phyloP scores from a whole-genome alignment of 2,113 vertebrate species.

The Mesoclemmys tuberculata region DNA sequence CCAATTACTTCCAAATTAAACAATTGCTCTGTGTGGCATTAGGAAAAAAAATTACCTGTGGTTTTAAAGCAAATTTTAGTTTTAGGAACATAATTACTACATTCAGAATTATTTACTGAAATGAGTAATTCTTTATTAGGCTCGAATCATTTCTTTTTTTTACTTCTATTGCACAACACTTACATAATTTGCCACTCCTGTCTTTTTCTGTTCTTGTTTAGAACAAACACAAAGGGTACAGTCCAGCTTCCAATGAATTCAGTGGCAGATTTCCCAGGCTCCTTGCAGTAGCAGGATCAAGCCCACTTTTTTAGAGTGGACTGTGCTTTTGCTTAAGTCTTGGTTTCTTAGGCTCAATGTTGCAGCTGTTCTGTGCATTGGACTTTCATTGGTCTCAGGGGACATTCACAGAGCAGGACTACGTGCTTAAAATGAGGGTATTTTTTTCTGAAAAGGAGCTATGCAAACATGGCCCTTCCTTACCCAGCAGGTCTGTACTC shows the following conservation, averaged over 20 bases:
- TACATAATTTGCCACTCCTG: constrained; percentile 23
- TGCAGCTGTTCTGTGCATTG: background rate
- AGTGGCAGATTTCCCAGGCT: background rate
- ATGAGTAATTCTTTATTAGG: background rate
- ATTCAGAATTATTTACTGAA: constrained; percentile 30
- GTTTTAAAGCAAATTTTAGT: background rate
- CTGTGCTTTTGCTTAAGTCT: background rate
- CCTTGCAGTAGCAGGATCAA: background rate
- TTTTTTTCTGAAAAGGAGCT: background rate
- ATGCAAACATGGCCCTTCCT: background rate
- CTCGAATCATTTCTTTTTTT: constrained; percentile 17
- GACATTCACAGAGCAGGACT: background rate
- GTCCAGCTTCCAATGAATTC: background rate
- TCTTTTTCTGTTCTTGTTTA: background rate
- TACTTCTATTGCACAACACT: constrained; percentile 26
- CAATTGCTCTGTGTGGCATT: background rate
- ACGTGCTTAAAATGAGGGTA: background rate
- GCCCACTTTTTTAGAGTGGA: background rate
- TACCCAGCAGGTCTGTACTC: background rate
- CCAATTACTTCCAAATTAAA: background rate
- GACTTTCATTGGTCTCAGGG: no score
- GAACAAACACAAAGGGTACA: background rate
- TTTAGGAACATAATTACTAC: background rate
- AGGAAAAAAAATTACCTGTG: background rate
- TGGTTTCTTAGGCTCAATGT: background rate